Base-by-base conservation (phyloP, 1,140 invertebrate species). In the Drosophila bocki region DNA sequence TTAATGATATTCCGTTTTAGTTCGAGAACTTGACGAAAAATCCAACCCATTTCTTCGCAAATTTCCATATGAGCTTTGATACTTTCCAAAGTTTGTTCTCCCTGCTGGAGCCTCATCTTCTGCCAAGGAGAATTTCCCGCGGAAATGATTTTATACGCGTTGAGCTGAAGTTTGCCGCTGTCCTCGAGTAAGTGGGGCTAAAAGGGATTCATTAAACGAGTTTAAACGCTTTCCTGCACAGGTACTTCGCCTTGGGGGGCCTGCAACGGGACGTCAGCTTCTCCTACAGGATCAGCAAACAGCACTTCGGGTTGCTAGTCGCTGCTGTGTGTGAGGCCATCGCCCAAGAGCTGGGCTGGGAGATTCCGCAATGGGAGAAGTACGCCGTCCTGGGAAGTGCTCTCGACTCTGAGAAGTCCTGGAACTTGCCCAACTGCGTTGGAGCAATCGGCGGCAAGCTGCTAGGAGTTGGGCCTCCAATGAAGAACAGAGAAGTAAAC, bases 21-120 rank as follows among this genome's bases (percentile, higher is more conserved):
- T 54, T 54, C 11, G 17, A 54, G 35, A 54, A 54, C 13, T 15
- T 54, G 53, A 54, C 53, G 13, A 54, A 54, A 22, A 54, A 54
- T 37, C 53, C 53, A 7, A 39, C 17, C 19, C 35, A 54, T 39
- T 54, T 54, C 53, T 54, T 54, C n/a, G 53, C 33, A 3, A 54
- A 54, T 37, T 54, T 54, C 19, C 53, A 54, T 15, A 54, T 54
- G 53, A 54, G 35, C 53, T 54, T 54, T 22, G 53, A 54, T n/a
- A 39, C 4, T 6, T 54, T 54, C 39, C 53, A 54, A 54, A 54
- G 53, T 39, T 26, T 54, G 22, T 54, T 54, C 39, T 15, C 0
- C 4, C 15, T 15, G 35, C 12, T 54, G 35, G 19, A 54, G 13
- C 35, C 12, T 7, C 13, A 54, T 54, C 53, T 54, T 39, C n/a